These are phyloP conservation scores for Melipona quadrifasciata DNA, from an alignment of 1,140 invertebrate genomes.

Conservation along the genomic window DNA sequence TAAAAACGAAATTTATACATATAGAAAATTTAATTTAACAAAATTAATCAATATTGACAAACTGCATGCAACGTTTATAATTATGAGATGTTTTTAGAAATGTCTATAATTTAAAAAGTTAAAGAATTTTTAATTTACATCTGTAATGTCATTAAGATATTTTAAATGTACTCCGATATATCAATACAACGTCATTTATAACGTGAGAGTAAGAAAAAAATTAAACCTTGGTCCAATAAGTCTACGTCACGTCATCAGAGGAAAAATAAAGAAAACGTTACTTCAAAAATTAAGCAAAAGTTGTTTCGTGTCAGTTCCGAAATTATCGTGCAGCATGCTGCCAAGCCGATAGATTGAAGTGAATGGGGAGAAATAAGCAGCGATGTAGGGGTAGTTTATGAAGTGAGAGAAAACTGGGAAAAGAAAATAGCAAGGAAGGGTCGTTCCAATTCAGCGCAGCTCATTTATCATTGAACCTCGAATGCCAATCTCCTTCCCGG, in stretches of 20 bases:
- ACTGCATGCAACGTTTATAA: not conserved
- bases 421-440: slow-evolving; percentile 43
- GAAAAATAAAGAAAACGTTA: not conserved
- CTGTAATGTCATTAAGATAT: not conserved
- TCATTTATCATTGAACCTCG: slow-evolving; percentile 65
- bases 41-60: not conserved
- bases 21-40: not conserved
- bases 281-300: not conserved
- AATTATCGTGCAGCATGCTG: slow-evolving; percentile 31
- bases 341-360: slow-evolving; percentile 52
- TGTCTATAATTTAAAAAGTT: no score
- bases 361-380: slow-evolving; percentile 20
- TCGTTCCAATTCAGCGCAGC: slow-evolving; percentile 61
- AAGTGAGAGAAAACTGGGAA: slow-evolving; percentile 36
- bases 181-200: no score
- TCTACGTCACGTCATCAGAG: no score
- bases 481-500: slow-evolving; percentile 57
- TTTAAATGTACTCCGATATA: no score
- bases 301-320: slow-evolving; percentile 6
- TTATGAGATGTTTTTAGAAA: no score
- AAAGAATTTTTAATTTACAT: no score
- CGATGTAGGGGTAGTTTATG: slow-evolving; percentile 4
- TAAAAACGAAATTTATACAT: not conserved
- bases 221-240: not conserved
- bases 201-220: not conserved